These are phyloP conservation scores for Dasypolia templi DNA, from an alignment of 2,888 invertebrate species.

Conservation along the genomic window DNA sequence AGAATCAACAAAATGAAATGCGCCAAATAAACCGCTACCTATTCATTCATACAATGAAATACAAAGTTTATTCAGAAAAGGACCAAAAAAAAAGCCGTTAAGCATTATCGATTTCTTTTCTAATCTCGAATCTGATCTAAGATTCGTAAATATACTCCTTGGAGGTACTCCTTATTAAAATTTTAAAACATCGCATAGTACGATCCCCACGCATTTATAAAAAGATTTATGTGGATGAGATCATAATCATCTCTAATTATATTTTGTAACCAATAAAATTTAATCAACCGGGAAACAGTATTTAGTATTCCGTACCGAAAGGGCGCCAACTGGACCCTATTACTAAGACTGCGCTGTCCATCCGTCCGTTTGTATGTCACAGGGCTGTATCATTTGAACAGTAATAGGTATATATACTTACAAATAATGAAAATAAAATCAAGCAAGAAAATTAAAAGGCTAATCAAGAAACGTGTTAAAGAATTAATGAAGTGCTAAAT, in stretches of 20 bases:
- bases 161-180: conserved; percentile 52
- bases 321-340: not conserved
- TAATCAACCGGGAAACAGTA: conserved; percentile 77
- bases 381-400: not conserved
- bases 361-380: not conserved
- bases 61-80: conserved; percentile 15
- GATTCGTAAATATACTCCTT: conserved; percentile 44
- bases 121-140: conserved; percentile 48
- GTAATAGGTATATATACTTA: not conserved
- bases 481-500: not conserved
- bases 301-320: conserved; percentile 30
- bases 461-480: not conserved
- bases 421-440: not conserved
- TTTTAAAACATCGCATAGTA: conserved; percentile 59
- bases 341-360: too few species aligned
- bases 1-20: not conserved
- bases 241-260: conserved; percentile 77
- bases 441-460: not conserved
- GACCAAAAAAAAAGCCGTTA: conserved; percentile 17
- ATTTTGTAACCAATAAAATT: conserved; percentile 79
- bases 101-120: conserved; percentile 48
- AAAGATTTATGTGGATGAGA: conserved; percentile 71
- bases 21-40: conserved; percentile 18
- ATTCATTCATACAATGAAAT: conserved; percentile 20
- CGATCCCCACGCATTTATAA: conserved; percentile 63